Conservation (phyloP, 2,797 vertebrate species). For the Tauraco hartlaubi region DNA sequence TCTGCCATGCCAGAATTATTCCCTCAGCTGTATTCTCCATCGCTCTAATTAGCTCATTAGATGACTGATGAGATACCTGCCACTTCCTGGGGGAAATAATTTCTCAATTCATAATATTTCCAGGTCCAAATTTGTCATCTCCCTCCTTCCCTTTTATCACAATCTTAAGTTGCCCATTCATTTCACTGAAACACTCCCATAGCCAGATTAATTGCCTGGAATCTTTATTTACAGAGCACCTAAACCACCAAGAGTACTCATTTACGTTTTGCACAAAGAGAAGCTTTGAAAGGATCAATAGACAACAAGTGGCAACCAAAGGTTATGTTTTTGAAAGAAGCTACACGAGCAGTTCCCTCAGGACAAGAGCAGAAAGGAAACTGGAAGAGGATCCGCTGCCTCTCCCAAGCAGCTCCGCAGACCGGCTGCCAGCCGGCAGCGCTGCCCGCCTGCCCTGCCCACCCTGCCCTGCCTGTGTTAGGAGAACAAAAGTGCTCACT, state of each 20-base stretch:
- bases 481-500: neutral
- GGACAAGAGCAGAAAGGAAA: conserved; percentile 32
- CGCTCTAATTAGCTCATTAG: conserved; percentile 51
- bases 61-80: conserved; percentile 24
- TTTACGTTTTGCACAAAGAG: neutral
- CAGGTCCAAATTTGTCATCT: conserved; percentile 15
- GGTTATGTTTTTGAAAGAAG: neutral
- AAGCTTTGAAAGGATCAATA: neutral
- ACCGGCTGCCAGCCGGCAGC: conserved; percentile 23
- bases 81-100: conserved; percentile 36
- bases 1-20: neutral
- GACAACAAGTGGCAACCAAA: conserved; percentile 8
- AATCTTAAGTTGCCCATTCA: neutral
- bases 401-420: neutral
- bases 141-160: neutral
- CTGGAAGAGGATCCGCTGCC: neutral
- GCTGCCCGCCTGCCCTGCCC: neutral
- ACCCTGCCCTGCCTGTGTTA: neutral
- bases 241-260: neutral
- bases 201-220: neutral
- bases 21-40: neutral
- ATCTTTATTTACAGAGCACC: conserved; percentile 3
- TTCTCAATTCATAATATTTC: neutral
- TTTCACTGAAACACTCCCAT: neutral
- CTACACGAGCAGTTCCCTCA: neutral